Percentiles rank a stretch among this genome's conserved stretches.
Conservation (phyloP, 2,797 vertebrate genomes). For the Gadopsis marmoratus region DNA sequence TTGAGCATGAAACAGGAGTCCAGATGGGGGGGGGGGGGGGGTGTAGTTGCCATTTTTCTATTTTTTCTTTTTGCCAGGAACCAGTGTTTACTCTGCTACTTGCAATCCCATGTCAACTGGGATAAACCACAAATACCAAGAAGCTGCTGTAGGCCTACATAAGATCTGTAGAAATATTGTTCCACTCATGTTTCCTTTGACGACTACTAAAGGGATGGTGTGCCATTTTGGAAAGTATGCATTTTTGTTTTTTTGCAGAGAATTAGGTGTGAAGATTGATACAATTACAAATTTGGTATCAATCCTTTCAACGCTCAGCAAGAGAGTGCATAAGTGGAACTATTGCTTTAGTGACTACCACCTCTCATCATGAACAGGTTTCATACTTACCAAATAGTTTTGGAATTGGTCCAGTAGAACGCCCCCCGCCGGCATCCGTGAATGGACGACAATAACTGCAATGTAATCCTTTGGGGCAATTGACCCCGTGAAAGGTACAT, state of each 20-base stretch:
- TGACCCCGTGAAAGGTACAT: too few species aligned
- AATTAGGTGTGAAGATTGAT: neutral
- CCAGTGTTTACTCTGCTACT: constrained; percentile 57
- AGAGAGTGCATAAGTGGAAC: neutral
- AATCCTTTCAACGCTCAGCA: neutral
- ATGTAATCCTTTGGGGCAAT: too few species aligned
- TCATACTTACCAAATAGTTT: too few species aligned
- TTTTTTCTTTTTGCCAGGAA: constrained; percentile 15
- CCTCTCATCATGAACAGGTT: constrained; percentile 34
- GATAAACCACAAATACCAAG: constrained; percentile 35
- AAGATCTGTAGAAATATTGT: constrained; percentile 14
- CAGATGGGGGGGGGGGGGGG: constrained; percentile 37
- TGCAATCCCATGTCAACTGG: constrained; percentile 28
- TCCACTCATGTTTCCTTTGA: constrained; percentile 1
- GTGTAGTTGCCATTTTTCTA: constrained; percentile 28
- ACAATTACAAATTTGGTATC: neutral
- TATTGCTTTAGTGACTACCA: constrained; percentile 42
- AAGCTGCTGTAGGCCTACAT: neutral
- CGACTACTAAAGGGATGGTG: neutral
- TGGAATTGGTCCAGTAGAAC: too few species aligned
- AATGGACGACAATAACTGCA: too few species aligned
- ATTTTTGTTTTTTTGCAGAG: neutral
- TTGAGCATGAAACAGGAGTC: constrained; percentile 67
- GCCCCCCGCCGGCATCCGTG: too few species aligned
- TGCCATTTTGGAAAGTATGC: neutral